A percentile compares a stretch with the other conserved stretches of the same genome.
These are phyloP conservation scores for Zaprionus taronus DNA, from an alignment of 1,140 invertebrate species.

Conservation along the genomic window DNA sequence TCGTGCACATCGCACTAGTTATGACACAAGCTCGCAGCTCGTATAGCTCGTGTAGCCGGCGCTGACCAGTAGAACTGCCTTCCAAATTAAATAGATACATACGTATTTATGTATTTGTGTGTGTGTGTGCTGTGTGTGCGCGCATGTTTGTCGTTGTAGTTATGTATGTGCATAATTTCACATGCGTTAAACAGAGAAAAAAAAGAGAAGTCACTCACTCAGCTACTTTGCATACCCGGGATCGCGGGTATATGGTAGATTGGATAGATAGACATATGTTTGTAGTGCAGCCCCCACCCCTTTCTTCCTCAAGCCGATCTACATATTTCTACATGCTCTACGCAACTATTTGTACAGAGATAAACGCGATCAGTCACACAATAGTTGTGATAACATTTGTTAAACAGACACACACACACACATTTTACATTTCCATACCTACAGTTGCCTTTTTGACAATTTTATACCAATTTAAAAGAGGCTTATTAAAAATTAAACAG, in stretches of 20 bases:
- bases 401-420: background rate
- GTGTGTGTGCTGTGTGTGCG: background rate
- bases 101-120: background rate
- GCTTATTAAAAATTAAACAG: background rate
- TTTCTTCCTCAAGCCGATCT: background rate
- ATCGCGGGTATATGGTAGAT: background rate
- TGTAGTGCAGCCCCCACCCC: background rate
- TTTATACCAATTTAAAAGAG: background rate
- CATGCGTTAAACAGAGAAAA: constrained; percentile 5
- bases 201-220: constrained; percentile 1
- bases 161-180: constrained; percentile 14
- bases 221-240: constrained; percentile 14
- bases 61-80: constrained; percentile 22
- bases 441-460: background rate
- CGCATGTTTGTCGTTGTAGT: background rate
- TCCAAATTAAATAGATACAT: constrained; percentile 33
- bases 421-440: background rate
- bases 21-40: constrained; percentile 15
- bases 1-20: constrained; percentile 33
- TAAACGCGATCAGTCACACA: constrained; percentile 21
- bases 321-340: constrained; percentile 1
- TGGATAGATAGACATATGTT: background rate
- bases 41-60: constrained; percentile 2
- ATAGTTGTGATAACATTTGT: constrained; percentile 21
- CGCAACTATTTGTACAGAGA: constrained; percentile 15